A percentile compares a stretch with the other conserved stretches of the same genome.
Evolutionary conservation across 2,797 vertebrate species (phyloP).

Genomic region (Podargus strigoides): DNA sequence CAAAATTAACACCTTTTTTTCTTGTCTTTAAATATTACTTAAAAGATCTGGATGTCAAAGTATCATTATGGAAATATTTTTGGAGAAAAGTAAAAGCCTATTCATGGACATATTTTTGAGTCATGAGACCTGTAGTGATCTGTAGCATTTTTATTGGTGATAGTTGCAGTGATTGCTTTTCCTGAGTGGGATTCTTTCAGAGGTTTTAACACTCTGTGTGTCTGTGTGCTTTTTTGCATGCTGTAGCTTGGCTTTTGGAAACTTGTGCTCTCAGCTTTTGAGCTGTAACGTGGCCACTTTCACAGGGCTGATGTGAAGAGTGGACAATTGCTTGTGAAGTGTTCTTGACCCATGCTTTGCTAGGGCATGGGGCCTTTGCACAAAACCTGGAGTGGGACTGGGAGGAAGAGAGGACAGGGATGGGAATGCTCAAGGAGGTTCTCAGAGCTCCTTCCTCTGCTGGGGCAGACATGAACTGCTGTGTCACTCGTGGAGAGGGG

Average conservation of each 20-base stretch:
- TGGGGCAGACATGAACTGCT: neutral
- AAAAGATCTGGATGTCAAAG: neutral
- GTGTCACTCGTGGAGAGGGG: neutral
- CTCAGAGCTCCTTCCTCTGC: neutral
- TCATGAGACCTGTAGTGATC: neutral
- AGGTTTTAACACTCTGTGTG: neutral
- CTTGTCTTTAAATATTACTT: neutral
- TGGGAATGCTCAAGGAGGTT: neutral
- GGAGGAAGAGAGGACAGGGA: neutral
- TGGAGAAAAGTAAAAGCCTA: neutral
- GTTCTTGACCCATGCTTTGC: neutral
- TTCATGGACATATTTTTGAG: neutral
- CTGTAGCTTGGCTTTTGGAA: neutral
- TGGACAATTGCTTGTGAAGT: neutral
- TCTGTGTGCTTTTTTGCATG: neutral
- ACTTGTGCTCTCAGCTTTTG: neutral
- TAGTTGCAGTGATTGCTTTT: neutral
- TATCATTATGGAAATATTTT: neutral
- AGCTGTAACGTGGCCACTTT: accelerated
- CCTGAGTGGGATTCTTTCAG: neutral
- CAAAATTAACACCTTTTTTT: neutral
- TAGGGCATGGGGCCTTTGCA: neutral
- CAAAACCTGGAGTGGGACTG: neutral
- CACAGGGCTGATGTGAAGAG: neutral
- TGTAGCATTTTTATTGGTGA: neutral